Evolutionary conservation across 2,113 vertebrate species (phyloP).

Genomic region (Trachemys scripta): DNA sequence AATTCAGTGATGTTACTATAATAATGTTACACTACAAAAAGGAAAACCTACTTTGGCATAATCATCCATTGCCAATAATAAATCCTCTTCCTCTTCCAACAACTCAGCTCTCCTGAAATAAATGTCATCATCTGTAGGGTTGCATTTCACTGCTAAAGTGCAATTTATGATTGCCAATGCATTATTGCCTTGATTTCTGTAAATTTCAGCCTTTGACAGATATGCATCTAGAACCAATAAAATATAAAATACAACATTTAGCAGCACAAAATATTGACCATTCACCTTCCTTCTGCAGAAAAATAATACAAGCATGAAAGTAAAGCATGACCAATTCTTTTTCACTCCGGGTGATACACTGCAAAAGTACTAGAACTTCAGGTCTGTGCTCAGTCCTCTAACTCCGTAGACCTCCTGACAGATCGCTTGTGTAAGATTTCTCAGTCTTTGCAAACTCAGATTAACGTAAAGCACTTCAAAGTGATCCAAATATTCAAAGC

Average conservation of each 20-base stretch:
- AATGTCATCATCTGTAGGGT: conserved; percentile 77
- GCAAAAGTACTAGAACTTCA: neutral
- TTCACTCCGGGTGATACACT: neutral
- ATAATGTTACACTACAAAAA: neutral
- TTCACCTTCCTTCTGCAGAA: neutral
- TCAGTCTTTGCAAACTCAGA: neutral
- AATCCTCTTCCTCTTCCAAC: conserved; percentile 70
- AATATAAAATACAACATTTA: neutral
- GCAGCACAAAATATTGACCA: neutral
- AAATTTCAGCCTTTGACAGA: conserved; percentile 85
- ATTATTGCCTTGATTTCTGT: conserved; percentile 69
- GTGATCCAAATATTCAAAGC: neutral
- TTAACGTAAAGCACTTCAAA: neutral
- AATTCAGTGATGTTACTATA: neutral
- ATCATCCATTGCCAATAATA: conserved; percentile 82
- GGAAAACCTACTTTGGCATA: conserved; percentile 79
- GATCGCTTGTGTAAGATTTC: neutral
- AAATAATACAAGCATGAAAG: neutral
- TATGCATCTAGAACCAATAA: conserved; percentile 78
- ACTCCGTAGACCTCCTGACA: neutral
- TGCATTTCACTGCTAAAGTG: conserved; percentile 79
- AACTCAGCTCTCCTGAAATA: conserved; percentile 83
- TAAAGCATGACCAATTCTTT: neutral
- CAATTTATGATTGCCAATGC: conserved; percentile 80
- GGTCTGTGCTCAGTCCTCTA: fast-evolving